A percentile compares a stretch with the other conserved stretches of the same genome.
phyloP scores from a whole-genome alignment of 2,113 vertebrate genomes.

The Halcyon senegalensis region DNA sequence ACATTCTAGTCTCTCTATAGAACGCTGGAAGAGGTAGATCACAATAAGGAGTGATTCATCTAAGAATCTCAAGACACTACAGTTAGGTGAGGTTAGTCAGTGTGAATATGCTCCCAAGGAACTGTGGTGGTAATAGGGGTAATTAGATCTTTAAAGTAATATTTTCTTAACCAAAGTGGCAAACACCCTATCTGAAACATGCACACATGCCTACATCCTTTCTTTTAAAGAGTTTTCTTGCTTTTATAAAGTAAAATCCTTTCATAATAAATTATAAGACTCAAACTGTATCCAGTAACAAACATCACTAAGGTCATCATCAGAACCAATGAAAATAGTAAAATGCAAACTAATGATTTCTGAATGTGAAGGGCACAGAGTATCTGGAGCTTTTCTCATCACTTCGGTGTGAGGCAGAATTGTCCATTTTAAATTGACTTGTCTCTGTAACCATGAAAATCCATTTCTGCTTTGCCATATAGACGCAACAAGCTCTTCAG shows the following conservation, averaged over 20 bases:
- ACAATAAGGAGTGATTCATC: background rate
- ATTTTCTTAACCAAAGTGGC: background rate
- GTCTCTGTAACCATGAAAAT: background rate
- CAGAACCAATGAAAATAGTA: background rate
- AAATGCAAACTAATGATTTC: background rate
- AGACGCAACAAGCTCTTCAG: background rate
- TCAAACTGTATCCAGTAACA: background rate
- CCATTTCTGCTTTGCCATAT: background rate
- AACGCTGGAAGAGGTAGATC: background rate
- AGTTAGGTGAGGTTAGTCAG: background rate
- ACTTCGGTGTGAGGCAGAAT: background rate
- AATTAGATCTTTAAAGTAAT: background rate
- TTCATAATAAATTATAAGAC: background rate
- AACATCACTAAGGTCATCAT: background rate
- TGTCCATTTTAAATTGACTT: background rate
- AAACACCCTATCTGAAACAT: background rate
- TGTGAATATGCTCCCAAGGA: background rate
- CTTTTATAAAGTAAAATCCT: background rate
- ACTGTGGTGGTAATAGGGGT: background rate
- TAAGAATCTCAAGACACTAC: background rate
- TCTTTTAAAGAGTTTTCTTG: background rate
- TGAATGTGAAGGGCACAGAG: rapidly evolving
- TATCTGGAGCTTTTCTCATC: background rate
- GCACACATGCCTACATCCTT: background rate
- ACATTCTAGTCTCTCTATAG: background rate